Conservation (phyloP, 2,888 invertebrate genomes). For the Idaea aversata region DNA sequence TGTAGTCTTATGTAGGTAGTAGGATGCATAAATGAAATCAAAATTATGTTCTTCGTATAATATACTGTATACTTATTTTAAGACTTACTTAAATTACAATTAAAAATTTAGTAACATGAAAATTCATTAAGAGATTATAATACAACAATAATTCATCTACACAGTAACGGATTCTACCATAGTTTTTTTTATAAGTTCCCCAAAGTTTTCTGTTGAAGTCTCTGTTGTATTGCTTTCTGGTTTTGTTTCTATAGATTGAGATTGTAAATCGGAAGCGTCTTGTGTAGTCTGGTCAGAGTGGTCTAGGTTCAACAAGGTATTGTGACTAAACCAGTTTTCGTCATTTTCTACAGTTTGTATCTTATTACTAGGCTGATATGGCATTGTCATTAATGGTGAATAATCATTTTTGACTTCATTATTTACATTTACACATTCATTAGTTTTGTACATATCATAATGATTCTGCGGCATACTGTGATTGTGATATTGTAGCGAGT, state of each 20-base stretch:
- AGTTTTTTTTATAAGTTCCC: conserved; percentile 95
- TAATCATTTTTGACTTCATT: conserved; percentile 79
- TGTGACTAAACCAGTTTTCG: conserved; percentile 76
- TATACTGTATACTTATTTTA: conserved; percentile 6
- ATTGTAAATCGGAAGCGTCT: conserved; percentile 50
- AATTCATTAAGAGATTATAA: conserved; percentile 62
- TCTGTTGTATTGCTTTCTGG: conserved; percentile 50
- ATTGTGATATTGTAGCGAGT: conserved; percentile 58
- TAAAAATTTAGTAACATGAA: conserved; percentile 70
- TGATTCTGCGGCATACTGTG: conserved; percentile 58
- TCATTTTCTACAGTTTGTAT: conserved; percentile 82
- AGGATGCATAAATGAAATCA: conserved; percentile 22
- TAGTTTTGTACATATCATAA: conserved; percentile 68
- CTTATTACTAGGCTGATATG: conserved; percentile 83
- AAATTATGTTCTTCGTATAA: conserved; percentile 20
- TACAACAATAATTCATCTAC: conserved; percentile 79
- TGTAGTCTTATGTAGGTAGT: background rate
- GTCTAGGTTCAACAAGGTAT: conserved; percentile 63
- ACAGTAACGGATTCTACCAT: conserved; percentile 95
- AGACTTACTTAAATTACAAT: conserved; percentile 51
- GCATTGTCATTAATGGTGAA: conserved; percentile 84
- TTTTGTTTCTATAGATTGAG: conserved; percentile 39
- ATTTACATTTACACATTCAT: conserved; percentile 54
- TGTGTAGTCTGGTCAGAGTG: conserved; percentile 61
- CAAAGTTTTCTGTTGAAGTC: conserved; percentile 85